A percentile compares a stretch with the other conserved stretches of the same genome.
These are phyloP conservation scores for Poecilia gillii DNA, from an alignment of 2,797 vertebrate species.

Conservation along the genomic window DNA sequence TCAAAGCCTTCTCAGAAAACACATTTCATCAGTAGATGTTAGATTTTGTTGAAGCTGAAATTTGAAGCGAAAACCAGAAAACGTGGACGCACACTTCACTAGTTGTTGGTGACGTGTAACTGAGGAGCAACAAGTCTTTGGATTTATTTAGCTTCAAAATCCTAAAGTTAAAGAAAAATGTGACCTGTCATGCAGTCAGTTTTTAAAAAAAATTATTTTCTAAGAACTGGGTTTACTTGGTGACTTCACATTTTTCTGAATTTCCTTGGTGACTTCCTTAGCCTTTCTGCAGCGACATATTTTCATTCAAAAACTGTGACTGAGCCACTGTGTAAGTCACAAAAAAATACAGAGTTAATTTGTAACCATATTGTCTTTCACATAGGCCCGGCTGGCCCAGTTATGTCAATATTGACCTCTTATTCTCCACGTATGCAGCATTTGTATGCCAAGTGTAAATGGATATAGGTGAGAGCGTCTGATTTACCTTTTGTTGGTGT, in stretches of 20 bases:
- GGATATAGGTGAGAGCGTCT: conserved; percentile 56
- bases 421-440: conserved; percentile 17
- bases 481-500: conserved; percentile 34
- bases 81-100: neutral
- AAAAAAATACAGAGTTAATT: conserved; percentile 31
- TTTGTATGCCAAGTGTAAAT: conserved; percentile 54
- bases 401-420: conserved; percentile 53
- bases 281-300: neutral
- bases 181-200: neutral
- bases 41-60: neutral
- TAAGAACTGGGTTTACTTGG: neutral
- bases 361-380: conserved; percentile 38
- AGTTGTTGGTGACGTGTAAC: neutral
- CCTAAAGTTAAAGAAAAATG: conserved; percentile 16
- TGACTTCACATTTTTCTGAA: conserved; percentile 8
- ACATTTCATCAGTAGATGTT: neutral
- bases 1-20: neutral
- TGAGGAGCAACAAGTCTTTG: neutral
- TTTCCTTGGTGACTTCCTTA: neutral
- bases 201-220: neutral
- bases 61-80: neutral
- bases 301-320: neutral
- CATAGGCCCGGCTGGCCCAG: conserved; percentile 1
- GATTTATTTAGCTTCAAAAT: conserved; percentile 1
- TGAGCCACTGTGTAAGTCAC: conserved; percentile 1